Base-by-base conservation (phyloP, 2,797 vertebrate species). In the Platalea minor region DNA sequence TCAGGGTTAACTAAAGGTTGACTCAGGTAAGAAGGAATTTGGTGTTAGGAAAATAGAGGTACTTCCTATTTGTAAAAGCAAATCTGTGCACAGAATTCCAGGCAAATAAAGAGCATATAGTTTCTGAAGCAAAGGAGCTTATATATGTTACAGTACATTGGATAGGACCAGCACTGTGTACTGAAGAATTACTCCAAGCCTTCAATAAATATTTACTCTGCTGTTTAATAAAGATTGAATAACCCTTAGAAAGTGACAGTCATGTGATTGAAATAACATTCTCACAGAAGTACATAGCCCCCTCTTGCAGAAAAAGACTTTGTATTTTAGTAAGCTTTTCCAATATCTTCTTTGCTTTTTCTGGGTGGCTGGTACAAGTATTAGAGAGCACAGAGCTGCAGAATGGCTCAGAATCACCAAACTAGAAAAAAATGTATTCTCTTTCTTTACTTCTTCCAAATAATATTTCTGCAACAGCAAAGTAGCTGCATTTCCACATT, bases 121-220 rank as follows among this genome's bases (percentile, higher is more conserved):
- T 59, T 86, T 88, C 68, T 59, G 46, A 92, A 65, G 65, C 8
- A 88, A 85, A 83, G 48, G 24, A 88, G 7, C 11, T 87, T 73
- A 0, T 63, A 50, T 46, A 19, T 50, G 46, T 69, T 88, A 54
- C 41, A 75, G 19, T 75, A 63, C 37, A 26, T 37, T 69, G 41
- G 37, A 39, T 61, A 65, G 69, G 67, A 57, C 33, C 29, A 72
- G 35, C 41, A 35, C 20, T 72, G 17, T 78, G 60, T 75, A 51
- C 68, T 3, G 15, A 92, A 85, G 70, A 91, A 80, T 91, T 92
- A 50, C 19, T 54, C 23, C 21, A 86, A 78, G 33, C 5, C 41
- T 89, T 81, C 57, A 72, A 85, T 64, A 93, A 94, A 81, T 78
- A 83, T 83, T 94, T 94, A 88, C 41, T 70, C 56, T 91, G 5